phyloP scores from a whole-genome alignment of 2,888 invertebrate genomes.

The Theretra japonica region DNA sequence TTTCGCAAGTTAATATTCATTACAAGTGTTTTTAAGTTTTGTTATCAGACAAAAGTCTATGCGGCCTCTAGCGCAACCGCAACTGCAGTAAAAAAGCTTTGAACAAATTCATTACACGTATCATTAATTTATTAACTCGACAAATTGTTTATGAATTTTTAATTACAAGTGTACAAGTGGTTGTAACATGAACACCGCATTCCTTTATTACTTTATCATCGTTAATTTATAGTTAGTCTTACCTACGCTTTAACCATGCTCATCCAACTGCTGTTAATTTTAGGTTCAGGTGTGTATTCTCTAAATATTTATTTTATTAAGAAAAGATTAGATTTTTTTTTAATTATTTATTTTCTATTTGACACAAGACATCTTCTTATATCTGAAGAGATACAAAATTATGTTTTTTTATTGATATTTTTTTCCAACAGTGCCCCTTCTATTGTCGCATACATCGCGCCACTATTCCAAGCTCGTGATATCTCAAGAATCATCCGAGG shows the following conservation, averaged over 20 bases:
- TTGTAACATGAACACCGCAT: not conserved
- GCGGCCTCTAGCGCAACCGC: too few relatives aligned
- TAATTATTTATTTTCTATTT: too few relatives aligned
- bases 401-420: not conserved
- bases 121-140: not conserved
- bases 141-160: slow-evolving; percentile 3
- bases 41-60: too few relatives aligned
- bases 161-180: not conserved
- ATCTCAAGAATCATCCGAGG: not conserved
- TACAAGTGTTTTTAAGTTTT: too few relatives aligned
- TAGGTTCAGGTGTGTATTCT: not conserved
- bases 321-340: too few relatives aligned
- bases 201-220: not conserved
- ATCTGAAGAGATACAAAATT: too few relatives aligned
- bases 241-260: not conserved
- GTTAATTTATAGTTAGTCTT: not conserved
- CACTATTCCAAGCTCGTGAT: not conserved
- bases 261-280: not conserved
- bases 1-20: too few relatives aligned
- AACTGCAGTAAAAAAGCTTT: not conserved
- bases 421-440: not conserved
- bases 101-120: not conserved
- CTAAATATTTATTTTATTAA: too few relatives aligned
- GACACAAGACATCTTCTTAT: too few relatives aligned
- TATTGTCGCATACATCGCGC: not conserved